Percentiles rank a stretch among this genome's conserved stretches.
These are phyloP conservation scores for Malthinus flaveolus DNA, from an alignment of 2,888 invertebrate species.

Conservation along the genomic window DNA sequence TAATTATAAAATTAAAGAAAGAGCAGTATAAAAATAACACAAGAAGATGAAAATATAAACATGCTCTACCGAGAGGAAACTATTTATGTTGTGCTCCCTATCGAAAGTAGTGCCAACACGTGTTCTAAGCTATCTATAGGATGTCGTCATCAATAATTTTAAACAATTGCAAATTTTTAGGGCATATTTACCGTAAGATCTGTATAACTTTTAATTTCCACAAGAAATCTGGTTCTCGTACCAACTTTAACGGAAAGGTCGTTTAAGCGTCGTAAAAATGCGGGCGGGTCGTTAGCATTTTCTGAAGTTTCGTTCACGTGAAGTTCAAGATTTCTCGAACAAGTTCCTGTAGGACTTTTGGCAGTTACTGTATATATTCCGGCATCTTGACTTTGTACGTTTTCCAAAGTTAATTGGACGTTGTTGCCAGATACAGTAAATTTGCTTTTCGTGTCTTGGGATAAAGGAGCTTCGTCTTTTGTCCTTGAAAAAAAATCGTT, in stretches of 20 bases:
- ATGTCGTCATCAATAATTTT: conserved; percentile 17
- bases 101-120: conserved; percentile 13
- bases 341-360: conserved; percentile 60
- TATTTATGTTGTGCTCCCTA: conserved; percentile 5
- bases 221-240: conserved; percentile 80
- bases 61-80: conserved; percentile 1
- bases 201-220: conserved; percentile 76
- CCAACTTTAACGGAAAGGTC: conserved; percentile 91
- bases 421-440: conserved; percentile 63
- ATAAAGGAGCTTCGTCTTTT: conserved; percentile 65
- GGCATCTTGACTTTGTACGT: conserved; percentile 70
- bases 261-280: conserved; percentile 80
- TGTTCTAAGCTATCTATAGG: conserved; percentile 8
- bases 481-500: conserved; percentile 50
- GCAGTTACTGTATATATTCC: conserved; percentile 77
- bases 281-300: conserved; percentile 69
- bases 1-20: background rate
- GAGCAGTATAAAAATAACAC: background rate
- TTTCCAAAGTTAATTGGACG: conserved; percentile 75
- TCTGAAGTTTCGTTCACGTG: conserved; percentile 58
- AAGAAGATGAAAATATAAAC: background rate
- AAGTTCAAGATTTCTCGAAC: conserved; percentile 60
- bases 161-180: background rate
- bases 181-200: conserved; percentile 70
- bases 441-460: conserved; percentile 67